Percentiles rank a stretch among this genome's conserved stretches.
These are phyloP conservation scores for Enteromius paludinosus DNA, from an alignment of 2,797 vertebrate species.

Conservation along the genomic window DNA sequence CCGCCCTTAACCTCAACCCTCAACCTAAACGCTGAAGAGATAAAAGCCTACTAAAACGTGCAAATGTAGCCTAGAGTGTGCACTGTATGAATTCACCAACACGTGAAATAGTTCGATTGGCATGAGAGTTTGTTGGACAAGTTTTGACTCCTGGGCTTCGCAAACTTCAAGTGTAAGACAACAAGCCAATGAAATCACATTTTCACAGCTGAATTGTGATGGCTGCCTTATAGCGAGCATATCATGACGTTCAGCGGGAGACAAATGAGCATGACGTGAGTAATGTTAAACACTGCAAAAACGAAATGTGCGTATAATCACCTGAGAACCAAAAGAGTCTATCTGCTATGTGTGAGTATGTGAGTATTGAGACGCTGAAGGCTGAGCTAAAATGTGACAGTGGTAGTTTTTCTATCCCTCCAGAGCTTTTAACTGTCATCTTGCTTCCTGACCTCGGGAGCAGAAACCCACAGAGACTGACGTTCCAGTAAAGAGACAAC, in stretches of 20 bases:
- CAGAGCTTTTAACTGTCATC: slow-evolving; percentile 28
- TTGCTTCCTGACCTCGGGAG: slow-evolving; percentile 10
- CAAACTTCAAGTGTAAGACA: neutral
- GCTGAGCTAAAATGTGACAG: slow-evolving; percentile 29
- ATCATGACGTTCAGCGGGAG: slow-evolving; percentile 11
- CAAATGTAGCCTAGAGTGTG: neutral
- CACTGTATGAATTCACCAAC: neutral
- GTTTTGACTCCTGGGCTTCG: slow-evolving; percentile 22
- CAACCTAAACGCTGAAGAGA: neutral
- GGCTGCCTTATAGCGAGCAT: slow-evolving; percentile 32
- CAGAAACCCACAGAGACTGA: slow-evolving; percentile 32
- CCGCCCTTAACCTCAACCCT: neutral
- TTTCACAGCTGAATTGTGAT: slow-evolving; percentile 14
- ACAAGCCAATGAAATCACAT: neutral
- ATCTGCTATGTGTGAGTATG: slow-evolving; percentile 20
- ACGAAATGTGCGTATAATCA: slow-evolving; percentile 20
- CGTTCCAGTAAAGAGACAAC: slow-evolving; percentile 34
- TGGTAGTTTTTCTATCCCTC: neutral
- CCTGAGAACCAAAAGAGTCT: slow-evolving; percentile 36
- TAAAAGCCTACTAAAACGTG: neutral
- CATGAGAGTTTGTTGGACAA: neutral
- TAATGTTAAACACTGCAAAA: slow-evolving; percentile 37
- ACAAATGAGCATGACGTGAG: slow-evolving; percentile 31
- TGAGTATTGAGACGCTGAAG: slow-evolving; percentile 14
- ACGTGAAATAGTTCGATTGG: neutral